A percentile compares a stretch with the other conserved stretches of the same genome.
phyloP scores from a whole-genome alignment of 2,113 vertebrate genomes.

The Chaetorhynchus papuensis region DNA sequence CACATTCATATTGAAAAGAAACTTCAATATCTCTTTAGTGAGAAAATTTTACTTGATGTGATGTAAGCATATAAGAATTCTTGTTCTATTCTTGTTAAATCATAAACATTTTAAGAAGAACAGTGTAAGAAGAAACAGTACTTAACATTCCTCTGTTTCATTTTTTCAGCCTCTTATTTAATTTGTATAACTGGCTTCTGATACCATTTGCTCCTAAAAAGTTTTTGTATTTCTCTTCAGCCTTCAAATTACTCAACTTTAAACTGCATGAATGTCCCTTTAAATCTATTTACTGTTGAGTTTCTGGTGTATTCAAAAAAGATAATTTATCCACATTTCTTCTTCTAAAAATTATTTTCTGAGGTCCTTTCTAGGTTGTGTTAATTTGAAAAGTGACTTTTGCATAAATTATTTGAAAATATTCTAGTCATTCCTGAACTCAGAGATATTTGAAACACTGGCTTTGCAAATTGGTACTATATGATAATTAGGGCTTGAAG shows the following conservation, averaged over 20 bases:
- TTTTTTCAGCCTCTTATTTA: not conserved
- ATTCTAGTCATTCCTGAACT: not conserved
- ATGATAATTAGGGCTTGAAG: not conserved
- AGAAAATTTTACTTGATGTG: not conserved
- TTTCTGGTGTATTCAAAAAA: not conserved
- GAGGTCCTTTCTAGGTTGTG: not conserved
- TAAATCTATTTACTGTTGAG: not conserved
- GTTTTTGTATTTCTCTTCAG: not conserved
- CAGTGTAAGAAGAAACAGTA: not conserved
- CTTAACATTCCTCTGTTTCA: not conserved
- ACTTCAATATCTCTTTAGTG: accelerated
- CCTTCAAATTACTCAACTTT: not conserved
- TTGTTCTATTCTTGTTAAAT: not conserved
- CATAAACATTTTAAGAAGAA: not conserved
- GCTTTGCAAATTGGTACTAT: not conserved
- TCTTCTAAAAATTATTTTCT: not conserved
- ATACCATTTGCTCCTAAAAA: not conserved
- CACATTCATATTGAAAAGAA: not conserved
- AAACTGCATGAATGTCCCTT: not conserved
- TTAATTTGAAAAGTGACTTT: not conserved
- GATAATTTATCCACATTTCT: not conserved
- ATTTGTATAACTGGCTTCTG: not conserved
- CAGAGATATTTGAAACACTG: not conserved
- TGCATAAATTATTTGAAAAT: not conserved
- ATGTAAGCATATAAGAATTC: not conserved